Conservation (phyloP, 2,113 vertebrate genomes). For the Puffinus mauretanicus region DNA sequence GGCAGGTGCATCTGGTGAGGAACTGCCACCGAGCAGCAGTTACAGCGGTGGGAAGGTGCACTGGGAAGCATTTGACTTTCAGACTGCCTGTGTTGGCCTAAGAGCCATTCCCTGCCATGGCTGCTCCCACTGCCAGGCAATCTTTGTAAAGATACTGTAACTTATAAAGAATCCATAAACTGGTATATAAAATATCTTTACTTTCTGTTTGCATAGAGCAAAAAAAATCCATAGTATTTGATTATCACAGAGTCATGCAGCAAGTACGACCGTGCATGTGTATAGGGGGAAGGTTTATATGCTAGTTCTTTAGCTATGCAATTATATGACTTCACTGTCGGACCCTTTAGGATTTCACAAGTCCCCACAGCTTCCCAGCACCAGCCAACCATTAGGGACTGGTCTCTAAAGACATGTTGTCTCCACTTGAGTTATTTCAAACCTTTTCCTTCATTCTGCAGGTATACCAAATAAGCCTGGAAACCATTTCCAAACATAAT, state of each 20-base stretch:
- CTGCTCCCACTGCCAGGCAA: background rate
- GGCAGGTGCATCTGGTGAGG: background rate
- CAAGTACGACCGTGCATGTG: background rate
- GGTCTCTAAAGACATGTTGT: background rate
- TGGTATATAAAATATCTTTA: background rate
- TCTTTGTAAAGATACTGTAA: background rate
- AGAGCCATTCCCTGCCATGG: background rate
- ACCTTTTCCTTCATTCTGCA: background rate
- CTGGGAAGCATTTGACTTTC: background rate
- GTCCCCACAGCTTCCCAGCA: background rate
- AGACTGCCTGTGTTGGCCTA: background rate
- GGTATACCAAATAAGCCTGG: background rate
- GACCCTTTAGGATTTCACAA: background rate
- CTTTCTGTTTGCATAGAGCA: background rate
- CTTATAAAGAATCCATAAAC: background rate
- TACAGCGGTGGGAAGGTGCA: background rate
- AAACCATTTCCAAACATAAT: background rate
- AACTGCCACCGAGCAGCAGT: rapidly evolving
- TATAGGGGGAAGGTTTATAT: background rate
- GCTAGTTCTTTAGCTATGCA: background rate
- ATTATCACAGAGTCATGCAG: background rate
- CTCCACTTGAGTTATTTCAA: background rate
- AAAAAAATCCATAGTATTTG: background rate
- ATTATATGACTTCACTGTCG: background rate
- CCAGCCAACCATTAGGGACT: background rate